phyloP scores from a whole-genome alignment of 2,797 vertebrate species.

The Artibeus jamaicensis region DNA sequence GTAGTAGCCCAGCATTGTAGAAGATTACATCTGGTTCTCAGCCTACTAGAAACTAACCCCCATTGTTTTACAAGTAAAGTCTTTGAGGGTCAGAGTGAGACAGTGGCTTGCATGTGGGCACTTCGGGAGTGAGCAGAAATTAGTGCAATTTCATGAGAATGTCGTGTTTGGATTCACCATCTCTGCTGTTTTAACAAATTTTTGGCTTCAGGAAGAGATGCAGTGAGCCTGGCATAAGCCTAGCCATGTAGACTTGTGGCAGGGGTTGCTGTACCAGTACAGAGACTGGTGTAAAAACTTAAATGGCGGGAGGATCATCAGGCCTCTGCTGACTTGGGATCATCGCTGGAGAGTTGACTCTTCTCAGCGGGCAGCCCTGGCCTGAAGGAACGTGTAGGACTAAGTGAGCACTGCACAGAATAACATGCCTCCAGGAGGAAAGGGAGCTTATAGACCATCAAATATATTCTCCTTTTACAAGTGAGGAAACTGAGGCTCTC shows the following conservation, averaged over 20 bases:
- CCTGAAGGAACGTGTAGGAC: not conserved
- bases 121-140: not conserved
- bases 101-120: not conserved
- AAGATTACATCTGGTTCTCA: not conserved
- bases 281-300: not conserved
- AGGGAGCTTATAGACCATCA: not conserved
- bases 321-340: not conserved
- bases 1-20: not conserved
- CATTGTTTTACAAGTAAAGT: not conserved
- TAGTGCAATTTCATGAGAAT: not conserved
- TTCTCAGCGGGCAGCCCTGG: not conserved
- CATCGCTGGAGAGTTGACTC: not conserved
- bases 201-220: slow-evolving; percentile 37
- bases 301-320: not conserved
- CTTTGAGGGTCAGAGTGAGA: too few relatives aligned
- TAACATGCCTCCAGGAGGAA: not conserved
- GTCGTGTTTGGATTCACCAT: slow-evolving; percentile 2
- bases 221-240: slow-evolving; percentile 1
- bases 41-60: not conserved
- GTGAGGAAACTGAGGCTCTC: not conserved
- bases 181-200: slow-evolving; percentile 11
- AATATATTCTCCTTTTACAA: not conserved
- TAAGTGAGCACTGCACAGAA: not conserved
- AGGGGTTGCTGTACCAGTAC: not conserved
- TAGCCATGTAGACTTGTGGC: not conserved